These are phyloP conservation scores for Oryzaephilus surinamensis DNA, from an alignment of 1,140 invertebrate species.

Conservation along the genomic window DNA sequence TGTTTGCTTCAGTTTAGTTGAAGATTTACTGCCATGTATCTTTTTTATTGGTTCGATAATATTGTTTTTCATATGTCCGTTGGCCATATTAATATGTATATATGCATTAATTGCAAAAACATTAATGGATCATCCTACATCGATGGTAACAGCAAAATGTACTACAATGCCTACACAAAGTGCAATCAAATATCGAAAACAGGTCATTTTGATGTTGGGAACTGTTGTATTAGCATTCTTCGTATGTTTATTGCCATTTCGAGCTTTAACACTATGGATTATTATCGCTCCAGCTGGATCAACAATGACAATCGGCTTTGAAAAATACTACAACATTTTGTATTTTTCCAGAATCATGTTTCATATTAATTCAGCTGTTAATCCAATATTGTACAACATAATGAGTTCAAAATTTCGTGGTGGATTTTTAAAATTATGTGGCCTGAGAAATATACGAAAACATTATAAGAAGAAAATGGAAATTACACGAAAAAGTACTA, in stretches of 20 bases:
- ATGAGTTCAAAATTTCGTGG: slow-evolving; percentile 87
- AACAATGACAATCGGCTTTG: slow-evolving; percentile 52
- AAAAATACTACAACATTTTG: slow-evolving; percentile 72
- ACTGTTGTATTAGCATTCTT: slow-evolving; percentile 88
- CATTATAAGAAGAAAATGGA: slow-evolving; percentile 15
- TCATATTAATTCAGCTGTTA: slow-evolving; percentile 81
- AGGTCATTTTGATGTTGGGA: slow-evolving; percentile 80
- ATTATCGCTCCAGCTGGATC: slow-evolving; percentile 59
- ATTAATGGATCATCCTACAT: slow-evolving; percentile 64
- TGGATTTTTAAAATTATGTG: slow-evolving; percentile 59
- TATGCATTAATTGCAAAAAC: slow-evolving; percentile 76
- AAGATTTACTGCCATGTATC: slow-evolving; percentile 57
- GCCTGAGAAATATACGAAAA: slow-evolving; percentile 24
- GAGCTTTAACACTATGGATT: slow-evolving; percentile 75
- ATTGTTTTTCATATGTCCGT: slow-evolving; percentile 74
- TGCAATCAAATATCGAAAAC: slow-evolving; percentile 53
- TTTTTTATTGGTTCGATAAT: slow-evolving; percentile 72
- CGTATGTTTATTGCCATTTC: slow-evolving; percentile 77
- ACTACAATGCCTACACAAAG: slow-evolving; percentile 37
- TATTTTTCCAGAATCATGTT: slow-evolving; percentile 80
- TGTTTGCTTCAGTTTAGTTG: slow-evolving; percentile 63
- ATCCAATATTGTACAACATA: slow-evolving; percentile 81
- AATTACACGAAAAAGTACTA: slow-evolving; percentile 32
- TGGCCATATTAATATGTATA: slow-evolving; percentile 65
- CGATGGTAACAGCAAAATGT: slow-evolving; percentile 37